Evolutionary conservation across 2,113 vertebrate genomes (phyloP).

Genomic region (Eidolon helvum): DNA sequence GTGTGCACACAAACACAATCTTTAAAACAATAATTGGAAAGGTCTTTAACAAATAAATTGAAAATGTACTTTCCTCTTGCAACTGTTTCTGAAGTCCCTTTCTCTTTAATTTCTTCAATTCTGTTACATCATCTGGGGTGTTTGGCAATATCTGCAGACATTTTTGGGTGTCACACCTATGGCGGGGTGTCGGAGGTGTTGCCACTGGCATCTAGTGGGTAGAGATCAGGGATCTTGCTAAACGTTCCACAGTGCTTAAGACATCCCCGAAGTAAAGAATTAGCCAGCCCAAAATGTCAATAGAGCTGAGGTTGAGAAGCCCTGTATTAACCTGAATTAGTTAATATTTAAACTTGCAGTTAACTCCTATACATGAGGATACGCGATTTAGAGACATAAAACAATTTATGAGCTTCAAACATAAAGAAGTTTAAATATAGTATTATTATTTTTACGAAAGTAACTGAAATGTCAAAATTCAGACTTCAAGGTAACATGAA

Average conservation of each 20-base stretch:
- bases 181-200: not conserved
- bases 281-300: not conserved
- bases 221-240: not conserved
- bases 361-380: not conserved
- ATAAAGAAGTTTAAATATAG: not conserved
- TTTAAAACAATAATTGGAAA: conserved; percentile 6
- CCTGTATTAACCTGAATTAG: not conserved
- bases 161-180: not conserved
- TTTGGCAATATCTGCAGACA: not conserved
- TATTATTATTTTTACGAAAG: not conserved
- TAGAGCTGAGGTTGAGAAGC: not conserved
- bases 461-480: conserved; percentile 5
- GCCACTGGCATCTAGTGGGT: not conserved
- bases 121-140: not conserved
- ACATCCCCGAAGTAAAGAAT: not conserved
- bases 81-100: not conserved
- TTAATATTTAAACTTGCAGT: not conserved
- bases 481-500: not conserved
- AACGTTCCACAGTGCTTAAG: not conserved
- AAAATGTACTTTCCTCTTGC: not conserved
- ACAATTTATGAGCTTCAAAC: not conserved
- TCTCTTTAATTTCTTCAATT: not conserved
- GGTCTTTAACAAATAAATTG: not conserved
- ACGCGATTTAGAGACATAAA: not conserved
- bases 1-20: not conserved